phyloP scores from a whole-genome alignment of 2,113 vertebrate genomes.

The Silurus glanis region DNA sequence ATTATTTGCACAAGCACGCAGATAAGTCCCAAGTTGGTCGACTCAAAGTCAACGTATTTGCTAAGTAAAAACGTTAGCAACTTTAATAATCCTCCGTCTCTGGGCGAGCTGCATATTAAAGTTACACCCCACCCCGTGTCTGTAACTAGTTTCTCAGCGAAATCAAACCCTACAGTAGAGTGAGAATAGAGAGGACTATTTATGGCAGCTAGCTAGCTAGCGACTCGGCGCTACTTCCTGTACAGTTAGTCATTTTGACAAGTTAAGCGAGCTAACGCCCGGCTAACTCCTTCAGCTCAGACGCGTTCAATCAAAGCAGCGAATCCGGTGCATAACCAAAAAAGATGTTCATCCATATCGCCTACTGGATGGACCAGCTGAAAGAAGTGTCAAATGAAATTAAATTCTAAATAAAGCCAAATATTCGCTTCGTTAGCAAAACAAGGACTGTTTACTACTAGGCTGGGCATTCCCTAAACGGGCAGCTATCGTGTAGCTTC shows the following conservation, averaged over 20 bases:
- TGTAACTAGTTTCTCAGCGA: background rate
- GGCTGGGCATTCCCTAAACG: constrained; percentile 42
- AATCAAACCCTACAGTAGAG: constrained; percentile 8
- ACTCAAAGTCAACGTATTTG: background rate
- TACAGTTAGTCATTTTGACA: constrained; percentile 45
- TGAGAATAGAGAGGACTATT: constrained; percentile 11
- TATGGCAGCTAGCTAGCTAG: constrained; percentile 25
- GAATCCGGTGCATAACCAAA: background rate
- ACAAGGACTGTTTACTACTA: constrained; percentile 37
- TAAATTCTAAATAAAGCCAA: background rate
- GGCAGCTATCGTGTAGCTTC: constrained; percentile 46
- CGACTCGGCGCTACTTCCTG: constrained; percentile 38
- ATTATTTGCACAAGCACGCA: background rate
- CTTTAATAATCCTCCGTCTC: background rate
- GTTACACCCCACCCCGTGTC: background rate
- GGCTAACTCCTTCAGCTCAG: constrained; percentile 33
- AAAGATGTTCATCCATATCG: background rate
- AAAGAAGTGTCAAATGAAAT: background rate
- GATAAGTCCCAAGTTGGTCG: background rate
- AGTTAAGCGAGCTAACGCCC: constrained; percentile 46
- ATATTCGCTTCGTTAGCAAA: constrained; percentile 23
- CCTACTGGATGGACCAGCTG: background rate
- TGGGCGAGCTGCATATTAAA: background rate
- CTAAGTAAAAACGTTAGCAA: background rate
- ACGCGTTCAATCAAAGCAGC: constrained; percentile 12